Evolutionary conservation across 2,113 vertebrate genomes (phyloP).

Genomic region (Pao palembangensis): DNA sequence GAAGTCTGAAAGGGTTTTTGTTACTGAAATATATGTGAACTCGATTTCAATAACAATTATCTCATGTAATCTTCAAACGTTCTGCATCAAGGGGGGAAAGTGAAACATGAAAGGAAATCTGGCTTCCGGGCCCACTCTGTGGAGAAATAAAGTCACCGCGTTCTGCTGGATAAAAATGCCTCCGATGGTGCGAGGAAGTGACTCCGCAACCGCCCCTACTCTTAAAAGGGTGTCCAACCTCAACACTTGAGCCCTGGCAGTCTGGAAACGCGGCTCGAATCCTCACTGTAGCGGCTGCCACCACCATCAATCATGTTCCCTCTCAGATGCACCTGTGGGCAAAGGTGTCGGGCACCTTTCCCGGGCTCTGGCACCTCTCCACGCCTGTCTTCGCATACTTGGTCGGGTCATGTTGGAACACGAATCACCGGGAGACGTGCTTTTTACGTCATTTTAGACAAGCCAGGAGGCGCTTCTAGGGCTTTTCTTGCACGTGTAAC

Average conservation of each 20-base stretch:
- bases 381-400: constrained; percentile 46
- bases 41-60: constrained; percentile 26
- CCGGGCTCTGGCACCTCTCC: constrained; percentile 48
- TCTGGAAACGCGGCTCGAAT: not conserved
- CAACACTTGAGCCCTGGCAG: too few species aligned
- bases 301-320: constrained; percentile 4
- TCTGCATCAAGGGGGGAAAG: constrained; percentile 3
- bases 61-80: constrained; percentile 30
- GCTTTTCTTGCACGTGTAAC: constrained; percentile 3
- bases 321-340: constrained; percentile 38
- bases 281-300: not conserved
- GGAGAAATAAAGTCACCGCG: constrained; percentile 21
- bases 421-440: constrained; percentile 56
- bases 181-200: not conserved
- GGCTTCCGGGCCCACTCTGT: constrained; percentile 29
- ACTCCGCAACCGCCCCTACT: not conserved
- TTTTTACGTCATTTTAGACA: constrained; percentile 51
- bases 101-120: constrained; percentile 17
- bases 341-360: constrained; percentile 64
- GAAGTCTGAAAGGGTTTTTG: constrained; percentile 2
- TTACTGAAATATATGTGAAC: constrained; percentile 20
- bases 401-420: constrained; percentile 71
- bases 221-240: too few species aligned
- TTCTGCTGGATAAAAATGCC: constrained; percentile 25
- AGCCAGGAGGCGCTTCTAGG: not conserved